These are phyloP conservation scores for Eleutherodactylus coqui DNA, from an alignment of 2,797 vertebrate species.

Conservation along the genomic window DNA sequence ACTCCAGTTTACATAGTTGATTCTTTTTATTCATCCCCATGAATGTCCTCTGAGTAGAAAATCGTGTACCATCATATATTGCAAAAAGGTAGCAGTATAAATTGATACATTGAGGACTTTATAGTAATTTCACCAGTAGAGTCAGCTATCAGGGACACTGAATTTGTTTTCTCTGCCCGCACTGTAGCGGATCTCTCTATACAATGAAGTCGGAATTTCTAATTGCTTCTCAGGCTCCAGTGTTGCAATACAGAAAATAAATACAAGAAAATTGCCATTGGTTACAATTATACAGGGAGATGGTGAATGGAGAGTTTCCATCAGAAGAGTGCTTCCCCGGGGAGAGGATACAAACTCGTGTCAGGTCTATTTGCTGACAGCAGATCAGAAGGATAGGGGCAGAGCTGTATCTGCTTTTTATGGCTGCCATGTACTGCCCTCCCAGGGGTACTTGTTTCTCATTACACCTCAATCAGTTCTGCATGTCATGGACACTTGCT, in stretches of 20 bases:
- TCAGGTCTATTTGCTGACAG: conserved; percentile 59
- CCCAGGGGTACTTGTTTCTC: conserved; percentile 63
- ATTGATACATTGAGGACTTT: neutral
- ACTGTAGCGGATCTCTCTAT: neutral
- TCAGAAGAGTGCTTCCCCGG: conserved; percentile 34
- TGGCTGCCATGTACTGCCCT: conserved; percentile 51
- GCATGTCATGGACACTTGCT: conserved; percentile 53
- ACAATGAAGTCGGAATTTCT: conserved; percentile 27
- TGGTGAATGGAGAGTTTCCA: conserved; percentile 44
- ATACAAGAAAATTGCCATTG: conserved; percentile 47
- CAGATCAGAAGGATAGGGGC: conserved; percentile 51
- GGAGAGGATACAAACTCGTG: conserved; percentile 43
- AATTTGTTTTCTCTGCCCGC: conserved; percentile 15
- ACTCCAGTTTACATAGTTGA: neutral
- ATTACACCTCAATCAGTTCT: conserved; percentile 61
- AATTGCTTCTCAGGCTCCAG: conserved; percentile 31
- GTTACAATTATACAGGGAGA: conserved; percentile 54
- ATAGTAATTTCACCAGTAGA: conserved; percentile 8
- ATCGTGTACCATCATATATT: neutral
- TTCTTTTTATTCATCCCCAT: neutral
- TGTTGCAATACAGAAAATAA: conserved; percentile 50
- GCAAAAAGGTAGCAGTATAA: neutral
- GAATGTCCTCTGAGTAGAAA: neutral
- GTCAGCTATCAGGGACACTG: conserved; percentile 3
- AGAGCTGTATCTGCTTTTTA: conserved; percentile 54